Conservation (phyloP, 2,888 invertebrate genomes). For the Drosophila paracracens region DNA sequence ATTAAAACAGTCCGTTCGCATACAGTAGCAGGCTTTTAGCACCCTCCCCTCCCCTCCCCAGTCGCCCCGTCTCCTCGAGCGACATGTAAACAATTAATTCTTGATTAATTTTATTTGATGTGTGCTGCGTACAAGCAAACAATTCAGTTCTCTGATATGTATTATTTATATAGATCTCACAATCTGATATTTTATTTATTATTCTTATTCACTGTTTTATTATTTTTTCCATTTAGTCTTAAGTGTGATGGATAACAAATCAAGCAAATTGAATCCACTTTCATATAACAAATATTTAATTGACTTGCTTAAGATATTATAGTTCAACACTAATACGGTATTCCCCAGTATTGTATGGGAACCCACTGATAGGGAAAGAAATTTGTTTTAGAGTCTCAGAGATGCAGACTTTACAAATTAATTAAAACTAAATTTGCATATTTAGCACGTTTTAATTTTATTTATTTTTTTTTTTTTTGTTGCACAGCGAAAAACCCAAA, state of each 20-base stretch:
- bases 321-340: constrained; percentile 44
- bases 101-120: constrained; percentile 64
- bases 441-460: constrained; percentile 51
- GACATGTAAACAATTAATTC: constrained; percentile 65
- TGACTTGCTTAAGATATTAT: constrained; percentile 4
- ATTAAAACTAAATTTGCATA: constrained; percentile 68
- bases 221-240: not conserved
- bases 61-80: constrained; percentile 39
- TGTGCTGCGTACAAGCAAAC: constrained; percentile 43
- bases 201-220: not conserved
- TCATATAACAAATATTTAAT: not conserved
- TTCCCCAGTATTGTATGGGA: constrained; percentile 56
- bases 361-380: constrained; percentile 48
- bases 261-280: not conserved
- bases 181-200: not conserved
- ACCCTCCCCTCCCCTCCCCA: not conserved
- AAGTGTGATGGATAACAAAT: not conserved
- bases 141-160: not conserved
- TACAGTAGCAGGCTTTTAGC: constrained; percentile 57
- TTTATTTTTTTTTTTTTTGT: not conserved
- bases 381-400: constrained; percentile 54
- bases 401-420: constrained; percentile 55
- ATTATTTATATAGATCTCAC: not conserved
- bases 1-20: constrained; percentile 32
- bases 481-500: constrained; percentile 49